Conservation (phyloP, 2,888 invertebrate genomes). For the Pterobdella sp. region DNA sequence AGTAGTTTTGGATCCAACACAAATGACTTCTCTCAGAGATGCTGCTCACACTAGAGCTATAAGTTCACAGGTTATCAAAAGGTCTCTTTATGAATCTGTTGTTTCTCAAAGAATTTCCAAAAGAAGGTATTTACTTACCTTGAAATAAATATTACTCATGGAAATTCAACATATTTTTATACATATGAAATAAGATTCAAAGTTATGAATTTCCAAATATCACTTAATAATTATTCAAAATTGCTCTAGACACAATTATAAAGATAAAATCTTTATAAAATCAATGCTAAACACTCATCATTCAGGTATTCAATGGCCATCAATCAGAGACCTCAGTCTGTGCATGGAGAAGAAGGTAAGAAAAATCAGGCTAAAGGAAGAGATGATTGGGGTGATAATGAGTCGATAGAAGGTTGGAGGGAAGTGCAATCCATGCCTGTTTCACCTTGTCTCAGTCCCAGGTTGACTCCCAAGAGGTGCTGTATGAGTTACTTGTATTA, state of each 20-base stretch:
- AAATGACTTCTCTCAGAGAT: slow-evolving; percentile 36
- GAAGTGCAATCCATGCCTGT: slow-evolving; percentile 26
- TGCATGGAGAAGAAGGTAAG: not conserved
- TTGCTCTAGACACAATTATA: no score
- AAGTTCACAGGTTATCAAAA: slow-evolving; percentile 38
- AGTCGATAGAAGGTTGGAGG: slow-evolving; percentile 16
- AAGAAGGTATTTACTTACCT: not conserved
- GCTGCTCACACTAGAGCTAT: slow-evolving; percentile 36
- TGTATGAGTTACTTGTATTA: no score
- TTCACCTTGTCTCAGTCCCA: slow-evolving; percentile 21
- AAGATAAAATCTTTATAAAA: not conserved
- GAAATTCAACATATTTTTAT: no score
- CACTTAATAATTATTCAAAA: no score
- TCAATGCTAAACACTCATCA: not conserved
- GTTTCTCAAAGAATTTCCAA: slow-evolving; percentile 16
- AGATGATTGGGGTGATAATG: not conserved
- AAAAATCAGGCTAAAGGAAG: not conserved
- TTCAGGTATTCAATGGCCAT: slow-evolving; percentile 33
- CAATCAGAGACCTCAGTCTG: not conserved
- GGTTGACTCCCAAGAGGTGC: slow-evolving; percentile 18
- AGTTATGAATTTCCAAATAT: no score
- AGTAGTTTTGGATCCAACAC: slow-evolving; percentile 32
- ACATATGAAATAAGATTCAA: no score
- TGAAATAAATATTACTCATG: no score
- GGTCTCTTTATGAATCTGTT: slow-evolving; percentile 38